A percentile compares a stretch with the other conserved stretches of the same genome.
Conservation (phyloP, 2,888 invertebrate species). For the Nymphalis urticae region DNA sequence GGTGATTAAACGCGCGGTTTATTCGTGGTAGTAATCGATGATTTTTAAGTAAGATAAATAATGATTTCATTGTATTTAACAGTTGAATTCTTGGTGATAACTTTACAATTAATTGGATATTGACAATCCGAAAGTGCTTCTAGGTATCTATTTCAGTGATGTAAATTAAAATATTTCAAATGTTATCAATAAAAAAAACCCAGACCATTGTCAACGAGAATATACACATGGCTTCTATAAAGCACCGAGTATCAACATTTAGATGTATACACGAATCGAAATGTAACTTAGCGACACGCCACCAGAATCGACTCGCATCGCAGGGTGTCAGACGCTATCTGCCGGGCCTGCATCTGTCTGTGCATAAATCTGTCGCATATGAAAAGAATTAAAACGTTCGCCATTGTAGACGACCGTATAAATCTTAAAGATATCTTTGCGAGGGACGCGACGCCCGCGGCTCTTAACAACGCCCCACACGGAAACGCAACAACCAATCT, state of each 20-base stretch:
- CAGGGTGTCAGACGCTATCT: constrained; percentile 63
- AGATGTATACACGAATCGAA: constrained; percentile 22
- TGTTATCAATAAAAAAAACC: no score
- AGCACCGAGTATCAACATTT: neutral
- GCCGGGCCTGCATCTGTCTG: constrained; percentile 68
- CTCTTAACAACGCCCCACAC: constrained; percentile 56
- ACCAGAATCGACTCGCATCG: constrained; percentile 42
- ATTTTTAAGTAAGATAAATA: no score
- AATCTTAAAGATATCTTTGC: constrained; percentile 80
- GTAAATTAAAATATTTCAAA: no score
- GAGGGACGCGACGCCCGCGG: constrained; percentile 73
- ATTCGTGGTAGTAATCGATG: no score
- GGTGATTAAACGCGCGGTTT: no score
- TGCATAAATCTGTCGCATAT: constrained; percentile 79
- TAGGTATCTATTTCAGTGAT: no score
- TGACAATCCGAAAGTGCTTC: no score
- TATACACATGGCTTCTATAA: no score
- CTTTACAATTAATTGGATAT: no score
- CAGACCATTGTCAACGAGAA: no score
- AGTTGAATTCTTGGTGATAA: no score
- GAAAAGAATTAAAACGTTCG: constrained; percentile 81
- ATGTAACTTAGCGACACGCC: constrained; percentile 25
- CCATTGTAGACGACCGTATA: constrained; percentile 78
- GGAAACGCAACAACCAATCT: constrained; percentile 48
- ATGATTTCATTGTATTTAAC: no score